Evolutionary conservation across 2,888 invertebrate genomes (phyloP).

Genomic region (Pseudoips prasinana): DNA sequence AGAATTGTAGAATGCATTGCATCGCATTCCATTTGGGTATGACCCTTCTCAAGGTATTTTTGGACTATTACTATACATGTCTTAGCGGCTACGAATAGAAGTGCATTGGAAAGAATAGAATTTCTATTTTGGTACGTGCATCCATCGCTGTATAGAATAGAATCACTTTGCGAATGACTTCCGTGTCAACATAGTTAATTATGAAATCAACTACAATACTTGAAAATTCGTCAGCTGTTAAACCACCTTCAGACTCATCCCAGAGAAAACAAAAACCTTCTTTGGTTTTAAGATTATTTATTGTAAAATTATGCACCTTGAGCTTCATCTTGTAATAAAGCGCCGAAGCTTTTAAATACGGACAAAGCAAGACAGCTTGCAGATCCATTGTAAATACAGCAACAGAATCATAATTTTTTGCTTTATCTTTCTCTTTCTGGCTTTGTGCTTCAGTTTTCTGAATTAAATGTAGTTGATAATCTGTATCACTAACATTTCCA

Average conservation of each 20-base stretch:
- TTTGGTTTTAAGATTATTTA: slow-evolving; percentile 17
- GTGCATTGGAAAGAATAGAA: slow-evolving; percentile 11
- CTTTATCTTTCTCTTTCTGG: slow-evolving; percentile 30
- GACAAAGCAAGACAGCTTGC: slow-evolving; percentile 27
- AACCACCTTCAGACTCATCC: slow-evolving; percentile 15
- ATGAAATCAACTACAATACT: slow-evolving; percentile 14
- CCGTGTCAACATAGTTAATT: slow-evolving; percentile 12
- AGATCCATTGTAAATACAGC: slow-evolving; percentile 27
- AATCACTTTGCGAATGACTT: slow-evolving; percentile 14
- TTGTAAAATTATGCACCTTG: slow-evolving; percentile 24
- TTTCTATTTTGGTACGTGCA: too few relatives aligned
- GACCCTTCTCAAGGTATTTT: slow-evolving; percentile 24
- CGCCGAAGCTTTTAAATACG: slow-evolving; percentile 22
- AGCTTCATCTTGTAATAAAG: slow-evolving; percentile 27
- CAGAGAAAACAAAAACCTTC: slow-evolving; percentile 13
- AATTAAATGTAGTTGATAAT: slow-evolving; percentile 17
- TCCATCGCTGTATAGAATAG: slow-evolving; percentile 4
- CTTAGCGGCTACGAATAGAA: slow-evolving; percentile 9
- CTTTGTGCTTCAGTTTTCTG: slow-evolving; percentile 25
- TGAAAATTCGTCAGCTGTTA: slow-evolving; percentile 16
- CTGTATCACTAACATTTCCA: slow-evolving; percentile 25
- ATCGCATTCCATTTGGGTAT: slow-evolving; percentile 33
- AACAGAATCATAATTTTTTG: slow-evolving; percentile 12
- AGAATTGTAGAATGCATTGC: slow-evolving; percentile 46
- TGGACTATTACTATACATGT: slow-evolving; percentile 14